Evolutionary conservation across 2,113 vertebrate species (phyloP).

Genomic region (Miniopterus natalensis): DNA sequence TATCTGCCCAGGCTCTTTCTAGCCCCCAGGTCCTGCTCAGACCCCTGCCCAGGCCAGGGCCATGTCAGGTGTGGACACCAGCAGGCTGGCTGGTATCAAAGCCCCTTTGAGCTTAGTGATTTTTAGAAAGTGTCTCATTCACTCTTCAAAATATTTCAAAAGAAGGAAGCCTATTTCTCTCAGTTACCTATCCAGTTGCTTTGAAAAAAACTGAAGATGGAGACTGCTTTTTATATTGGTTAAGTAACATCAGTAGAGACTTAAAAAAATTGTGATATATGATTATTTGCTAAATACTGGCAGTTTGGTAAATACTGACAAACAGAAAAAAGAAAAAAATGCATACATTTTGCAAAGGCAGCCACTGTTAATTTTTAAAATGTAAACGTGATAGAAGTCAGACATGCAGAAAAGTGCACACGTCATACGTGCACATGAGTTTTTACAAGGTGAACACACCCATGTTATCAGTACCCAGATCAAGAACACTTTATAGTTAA

Average conservation of each 20-base stretch:
- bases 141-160: background rate
- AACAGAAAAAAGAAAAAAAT: background rate
- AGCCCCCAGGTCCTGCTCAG: background rate
- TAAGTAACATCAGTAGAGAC: background rate
- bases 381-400: background rate
- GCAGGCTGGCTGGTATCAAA: background rate
- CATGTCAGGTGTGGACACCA: background rate
- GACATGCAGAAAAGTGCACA: background rate
- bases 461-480: background rate
- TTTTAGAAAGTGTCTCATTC: background rate
- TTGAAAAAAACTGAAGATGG: background rate
- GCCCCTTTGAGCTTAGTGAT: background rate
- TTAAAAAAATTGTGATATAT: background rate
- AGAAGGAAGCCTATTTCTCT: background rate
- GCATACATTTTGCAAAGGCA: background rate
- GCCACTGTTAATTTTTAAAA: background rate
- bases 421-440: fast-evolving
- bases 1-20: fast-evolving
- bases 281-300: background rate
- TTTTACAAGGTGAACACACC: no score
- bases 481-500: background rate
- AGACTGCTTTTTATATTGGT: background rate
- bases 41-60: background rate
- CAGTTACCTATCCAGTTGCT: background rate
- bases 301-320: background rate